phyloP scores from a whole-genome alignment of 2,888 invertebrate species.

The Agriopis leucophaearia region DNA sequence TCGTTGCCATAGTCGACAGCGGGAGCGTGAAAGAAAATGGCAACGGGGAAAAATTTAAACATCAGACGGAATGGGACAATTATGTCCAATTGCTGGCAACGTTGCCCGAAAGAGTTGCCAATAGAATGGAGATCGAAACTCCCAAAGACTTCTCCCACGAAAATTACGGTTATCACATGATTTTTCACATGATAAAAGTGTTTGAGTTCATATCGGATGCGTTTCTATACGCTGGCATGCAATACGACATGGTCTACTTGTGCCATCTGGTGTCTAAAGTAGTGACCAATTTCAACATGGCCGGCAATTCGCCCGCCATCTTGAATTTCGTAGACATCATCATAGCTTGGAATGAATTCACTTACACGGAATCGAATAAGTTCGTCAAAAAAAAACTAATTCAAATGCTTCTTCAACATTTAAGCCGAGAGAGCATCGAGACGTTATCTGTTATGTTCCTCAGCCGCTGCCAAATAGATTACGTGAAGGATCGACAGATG shows the following conservation, averaged over 20 bases:
- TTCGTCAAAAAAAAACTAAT: constrained; percentile 76
- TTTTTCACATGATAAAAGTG: constrained; percentile 87
- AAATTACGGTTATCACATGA: constrained; percentile 86
- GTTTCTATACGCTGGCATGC: constrained; percentile 58
- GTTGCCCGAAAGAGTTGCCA: constrained; percentile 90
- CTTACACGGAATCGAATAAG: constrained; percentile 58
- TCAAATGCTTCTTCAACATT: constrained; percentile 80
- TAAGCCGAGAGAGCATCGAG: constrained; percentile 88
- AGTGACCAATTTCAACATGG: constrained; percentile 84
- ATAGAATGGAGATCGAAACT: constrained; percentile 85
- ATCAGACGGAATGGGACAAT: constrained; percentile 75
- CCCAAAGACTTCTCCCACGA: constrained; percentile 86
- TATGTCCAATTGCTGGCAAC: constrained; percentile 88
- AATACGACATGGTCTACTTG: constrained; percentile 74
- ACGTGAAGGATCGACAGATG: constrained; percentile 66
- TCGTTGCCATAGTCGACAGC: constrained; percentile 79
- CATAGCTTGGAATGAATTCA: constrained; percentile 78
- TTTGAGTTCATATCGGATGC: constrained; percentile 87
- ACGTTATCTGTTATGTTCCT: constrained; percentile 85
- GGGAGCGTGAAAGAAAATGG: constrained; percentile 55
- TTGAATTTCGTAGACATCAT: constrained; percentile 84
- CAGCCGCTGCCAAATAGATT: constrained; percentile 78
- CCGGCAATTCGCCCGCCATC: constrained; percentile 76
- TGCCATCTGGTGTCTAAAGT: constrained; percentile 88
- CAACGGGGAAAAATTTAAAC: constrained; percentile 44